A percentile compares a stretch with the other conserved stretches of the same genome.
Conservation (phyloP, 2,797 vertebrate species). For the Phoebastria nigripes region DNA sequence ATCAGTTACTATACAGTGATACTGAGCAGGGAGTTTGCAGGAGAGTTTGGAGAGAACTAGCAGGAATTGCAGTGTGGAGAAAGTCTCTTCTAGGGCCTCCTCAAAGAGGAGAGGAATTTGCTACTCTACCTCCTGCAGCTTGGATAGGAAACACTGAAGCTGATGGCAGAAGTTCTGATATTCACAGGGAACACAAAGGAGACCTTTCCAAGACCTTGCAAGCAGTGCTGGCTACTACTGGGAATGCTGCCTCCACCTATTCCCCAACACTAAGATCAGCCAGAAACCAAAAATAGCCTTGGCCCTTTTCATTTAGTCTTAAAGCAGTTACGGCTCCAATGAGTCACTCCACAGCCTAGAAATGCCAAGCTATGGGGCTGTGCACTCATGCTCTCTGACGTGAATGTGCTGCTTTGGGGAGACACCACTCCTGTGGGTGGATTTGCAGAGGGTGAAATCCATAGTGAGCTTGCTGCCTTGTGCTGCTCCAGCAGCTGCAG, state of each 20-base stretch:
- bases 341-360: neutral
- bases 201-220: neutral
- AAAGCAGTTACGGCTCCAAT: neutral
- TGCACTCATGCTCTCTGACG: neutral
- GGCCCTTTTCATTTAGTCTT: neutral
- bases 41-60: neutral
- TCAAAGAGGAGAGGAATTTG: neutral
- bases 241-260: neutral
- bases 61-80: neutral
- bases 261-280: neutral
- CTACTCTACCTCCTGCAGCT: neutral
- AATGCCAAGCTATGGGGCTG: neutral
- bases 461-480: neutral
- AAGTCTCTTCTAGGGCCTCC: neutral
- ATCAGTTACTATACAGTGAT: neutral
- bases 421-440: neutral
- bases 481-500: neutral
- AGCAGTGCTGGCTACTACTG: neutral
- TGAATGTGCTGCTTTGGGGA: neutral
- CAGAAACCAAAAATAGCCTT: neutral
- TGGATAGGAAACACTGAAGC: neutral
- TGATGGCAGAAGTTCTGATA: neutral
- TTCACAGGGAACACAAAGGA: neutral
- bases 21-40: neutral
- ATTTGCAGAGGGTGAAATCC: neutral